A percentile compares a stretch with the other conserved stretches of the same genome.
Conservation (phyloP, 2,888 invertebrate genomes). For the Adelognathus sp. region DNA sequence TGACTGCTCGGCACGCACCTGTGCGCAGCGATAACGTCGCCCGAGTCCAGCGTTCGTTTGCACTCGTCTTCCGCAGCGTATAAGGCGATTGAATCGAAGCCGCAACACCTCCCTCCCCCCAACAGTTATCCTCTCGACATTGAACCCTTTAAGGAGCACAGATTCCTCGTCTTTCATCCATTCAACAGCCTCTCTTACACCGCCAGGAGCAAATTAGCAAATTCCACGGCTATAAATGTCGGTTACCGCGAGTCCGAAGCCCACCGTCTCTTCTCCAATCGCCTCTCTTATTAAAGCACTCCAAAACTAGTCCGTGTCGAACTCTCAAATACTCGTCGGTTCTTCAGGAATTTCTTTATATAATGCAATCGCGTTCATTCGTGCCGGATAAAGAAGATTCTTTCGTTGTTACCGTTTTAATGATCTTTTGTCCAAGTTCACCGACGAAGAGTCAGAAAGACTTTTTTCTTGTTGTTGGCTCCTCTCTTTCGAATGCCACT, state of each 20-base stretch:
- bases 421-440: not conserved
- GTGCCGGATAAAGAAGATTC: not conserved
- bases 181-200: not conserved
- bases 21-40: constrained; percentile 56
- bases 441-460: not conserved
- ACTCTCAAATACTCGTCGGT: constrained; percentile 11
- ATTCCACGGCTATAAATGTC: constrained; percentile 48
- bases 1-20: constrained; percentile 47
- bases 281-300: not conserved
- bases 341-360: not conserved
- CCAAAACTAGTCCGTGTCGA: constrained; percentile 11
- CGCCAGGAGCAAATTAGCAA: constrained; percentile 39
- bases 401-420: not conserved
- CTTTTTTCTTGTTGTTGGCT: no score
- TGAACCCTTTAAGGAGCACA: constrained; percentile 9
- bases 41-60: not conserved
- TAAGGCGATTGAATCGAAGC: constrained; percentile 67
- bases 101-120: constrained; percentile 42
- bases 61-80: constrained; percentile 52
- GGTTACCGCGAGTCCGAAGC: not conserved
- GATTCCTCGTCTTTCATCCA: not conserved
- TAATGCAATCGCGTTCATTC: not conserved
- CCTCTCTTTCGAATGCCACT: not conserved
- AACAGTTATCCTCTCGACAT: constrained; percentile 44
- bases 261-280: not conserved